Evolutionary conservation across 2,113 vertebrate species (phyloP).

Genomic region (Cavia aperea): DNA sequence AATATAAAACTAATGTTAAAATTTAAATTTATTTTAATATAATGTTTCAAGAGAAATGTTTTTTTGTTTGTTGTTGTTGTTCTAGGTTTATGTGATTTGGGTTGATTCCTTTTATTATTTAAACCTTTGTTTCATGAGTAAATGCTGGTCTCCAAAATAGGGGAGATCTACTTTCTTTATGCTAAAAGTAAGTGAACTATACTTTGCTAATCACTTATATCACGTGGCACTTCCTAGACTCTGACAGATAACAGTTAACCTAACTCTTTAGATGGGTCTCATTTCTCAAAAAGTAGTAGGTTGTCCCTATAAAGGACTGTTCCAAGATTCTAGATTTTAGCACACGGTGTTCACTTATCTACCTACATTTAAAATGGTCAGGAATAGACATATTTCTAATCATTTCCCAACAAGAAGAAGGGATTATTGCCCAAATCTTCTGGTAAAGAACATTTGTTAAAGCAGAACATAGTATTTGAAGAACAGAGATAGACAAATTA

Average conservation of each 20-base stretch:
- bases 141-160: background rate
- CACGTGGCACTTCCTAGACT: background rate
- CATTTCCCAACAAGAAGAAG: background rate
- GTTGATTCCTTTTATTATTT: background rate
- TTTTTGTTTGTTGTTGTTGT: background rate
- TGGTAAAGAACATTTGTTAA: background rate
- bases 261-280: background rate
- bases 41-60: background rate
- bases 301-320: background rate
- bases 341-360: background rate
- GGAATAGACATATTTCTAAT: background rate
- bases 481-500: background rate
- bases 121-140: background rate
- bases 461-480: background rate
- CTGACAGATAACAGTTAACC: background rate
- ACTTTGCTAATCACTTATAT: background rate
- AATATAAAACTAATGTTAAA: background rate
- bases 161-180: background rate
- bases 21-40: background rate
- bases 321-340: background rate
- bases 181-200: background rate
- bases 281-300: background rate
- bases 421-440: too few species aligned
- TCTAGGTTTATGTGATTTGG: background rate
- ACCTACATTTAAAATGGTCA: background rate